phyloP scores from a whole-genome alignment of 64 coral and sea anemone species.

The Dendronephthya gigantea region DNA sequence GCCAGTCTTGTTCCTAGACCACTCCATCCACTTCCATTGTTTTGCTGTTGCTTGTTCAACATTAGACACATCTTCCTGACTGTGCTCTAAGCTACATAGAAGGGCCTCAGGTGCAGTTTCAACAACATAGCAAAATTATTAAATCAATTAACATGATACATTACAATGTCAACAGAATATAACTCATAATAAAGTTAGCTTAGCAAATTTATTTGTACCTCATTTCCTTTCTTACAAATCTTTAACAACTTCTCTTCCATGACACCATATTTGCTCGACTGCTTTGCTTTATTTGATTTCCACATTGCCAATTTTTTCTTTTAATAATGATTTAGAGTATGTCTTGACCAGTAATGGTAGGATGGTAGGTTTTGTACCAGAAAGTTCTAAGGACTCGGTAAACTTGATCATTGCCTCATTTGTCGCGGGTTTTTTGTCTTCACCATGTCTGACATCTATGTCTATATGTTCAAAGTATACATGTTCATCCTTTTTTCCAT shows the following conservation, averaged over 20 bases:
- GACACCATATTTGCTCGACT: not conserved
- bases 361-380: not conserved
- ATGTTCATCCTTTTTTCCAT: not conserved
- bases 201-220: not conserved
- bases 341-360: not conserved
- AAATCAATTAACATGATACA: not conserved
- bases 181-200: not conserved
- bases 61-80: not conserved
- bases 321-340: not conserved
- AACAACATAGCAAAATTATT: not conserved
- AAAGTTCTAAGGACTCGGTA: not conserved
- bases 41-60: not conserved
- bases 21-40: constrained; percentile 2
- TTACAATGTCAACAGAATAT: not conserved
- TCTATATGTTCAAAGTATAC: not conserved
- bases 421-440: not conserved
- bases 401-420: not conserved
- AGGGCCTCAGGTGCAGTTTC: not conserved
- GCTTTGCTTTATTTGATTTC: not conserved
- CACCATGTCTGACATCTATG: not conserved
- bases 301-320: not conserved
- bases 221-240: not conserved
- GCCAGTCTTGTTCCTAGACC: not conserved
- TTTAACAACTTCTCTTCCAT: constrained; percentile 6
- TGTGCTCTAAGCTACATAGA: not conserved